Evolutionary conservation across 2,888 invertebrate genomes (phyloP).

Genomic region (Parthenolecanium corni): DNA sequence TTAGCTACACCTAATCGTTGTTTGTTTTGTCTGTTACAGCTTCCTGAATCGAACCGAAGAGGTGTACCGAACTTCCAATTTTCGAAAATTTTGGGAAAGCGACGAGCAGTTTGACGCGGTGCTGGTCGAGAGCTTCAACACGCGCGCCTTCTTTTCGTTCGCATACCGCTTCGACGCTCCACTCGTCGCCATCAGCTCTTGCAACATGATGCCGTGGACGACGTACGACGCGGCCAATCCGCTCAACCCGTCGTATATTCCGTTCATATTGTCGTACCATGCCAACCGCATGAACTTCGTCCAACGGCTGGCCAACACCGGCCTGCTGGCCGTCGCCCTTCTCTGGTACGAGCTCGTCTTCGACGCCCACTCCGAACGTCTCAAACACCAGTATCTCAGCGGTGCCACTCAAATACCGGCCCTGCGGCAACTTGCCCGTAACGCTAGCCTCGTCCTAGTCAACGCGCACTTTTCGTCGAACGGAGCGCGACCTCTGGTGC

Average conservation of each 20-base stretch:
- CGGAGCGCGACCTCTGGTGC: conserved; percentile 24
- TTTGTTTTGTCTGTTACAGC: not conserved
- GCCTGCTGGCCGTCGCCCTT: not conserved
- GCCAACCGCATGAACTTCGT: conserved; percentile 22
- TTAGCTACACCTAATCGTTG: no score
- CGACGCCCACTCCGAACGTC: conserved; percentile 2
- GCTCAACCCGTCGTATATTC: conserved; percentile 6
- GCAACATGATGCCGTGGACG: conserved; percentile 17
- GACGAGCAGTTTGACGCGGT: conserved; percentile 20
- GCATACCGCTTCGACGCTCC: conserved; percentile 17
- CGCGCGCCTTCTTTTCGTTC: conserved; percentile 19
- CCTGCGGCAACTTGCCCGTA: conserved; percentile 14
- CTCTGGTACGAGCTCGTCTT: not conserved
- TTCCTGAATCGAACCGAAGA: not conserved
- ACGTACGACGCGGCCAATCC: conserved; percentile 18
- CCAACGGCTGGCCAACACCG: conserved; percentile 10
- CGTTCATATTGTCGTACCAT: not conserved
- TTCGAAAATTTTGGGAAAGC: conserved; percentile 1
- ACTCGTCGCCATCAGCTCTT: conserved; percentile 21
- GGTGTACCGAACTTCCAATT: not conserved
- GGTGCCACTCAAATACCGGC: conserved; percentile 14
- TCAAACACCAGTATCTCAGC: conserved; percentile 14
- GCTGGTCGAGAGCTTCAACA: conserved; percentile 24
- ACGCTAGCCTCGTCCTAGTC: conserved; percentile 22
- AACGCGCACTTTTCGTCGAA: conserved; percentile 25